Base-by-base conservation (phyloP, 1,140 invertebrate species). In the Dendroctonus ponderosae region DNA sequence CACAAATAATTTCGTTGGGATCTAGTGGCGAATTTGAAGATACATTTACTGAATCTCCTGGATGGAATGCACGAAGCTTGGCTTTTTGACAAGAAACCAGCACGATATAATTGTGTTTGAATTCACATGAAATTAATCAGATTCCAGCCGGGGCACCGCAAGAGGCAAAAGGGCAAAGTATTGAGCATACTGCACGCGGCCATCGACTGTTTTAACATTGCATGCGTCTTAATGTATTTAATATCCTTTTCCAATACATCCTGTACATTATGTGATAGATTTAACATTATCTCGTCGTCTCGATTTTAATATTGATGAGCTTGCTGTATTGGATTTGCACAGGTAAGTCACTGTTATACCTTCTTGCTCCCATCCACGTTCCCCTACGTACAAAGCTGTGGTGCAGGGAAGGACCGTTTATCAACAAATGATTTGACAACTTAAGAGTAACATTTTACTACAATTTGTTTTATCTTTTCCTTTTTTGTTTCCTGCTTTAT, bases 111-210 rank as follows among this genome's bases (percentile, higher is more conserved):
- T 5, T n/a, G 53, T 56, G 39, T 43, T 12, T 43, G 42, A 12
- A n/a, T 14, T 15, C 42, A 58, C 54, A 58, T 51, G 7, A 11
- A 42, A 59, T 8, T 48, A 48, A 41, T 26, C 12, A 61, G n/a
- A 51, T 50, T 26, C 46, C 52, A 57, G 58, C 66, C 50, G 66
- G 66, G 66, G 66, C 66, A 68, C 66, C 66, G 66, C 66, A 68
- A 67, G 50, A 62, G 66, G 66, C 66, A 59, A 61, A 62, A 68
- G 66, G 66, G 66, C 66, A 62, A 61, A 59, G 59, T 68, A 68
- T 57, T 67, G 14, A 63, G 61, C 61, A 68, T 68, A 61, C 40
- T 68, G 66, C 66, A 68, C 66, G 66, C 66, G 54, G 52, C 50
- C 66, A 58, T 67, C 66, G 58, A 67, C 66, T 57, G 66, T 67